Evolutionary conservation across 2,888 invertebrate genomes (phyloP), one percentile per base, ranked within the genome.

Genomic region (Microctonus brassicae): DNA sequence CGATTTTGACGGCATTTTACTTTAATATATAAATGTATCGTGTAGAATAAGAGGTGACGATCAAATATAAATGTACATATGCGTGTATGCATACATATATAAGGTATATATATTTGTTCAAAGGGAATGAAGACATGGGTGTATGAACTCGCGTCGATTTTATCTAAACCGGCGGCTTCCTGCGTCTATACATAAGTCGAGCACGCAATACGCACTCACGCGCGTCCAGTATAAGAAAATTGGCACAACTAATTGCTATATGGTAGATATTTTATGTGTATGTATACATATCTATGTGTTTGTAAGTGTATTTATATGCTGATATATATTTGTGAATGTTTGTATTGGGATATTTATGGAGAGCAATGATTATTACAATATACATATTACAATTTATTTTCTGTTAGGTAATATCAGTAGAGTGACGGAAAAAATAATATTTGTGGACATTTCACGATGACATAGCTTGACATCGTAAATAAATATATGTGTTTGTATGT

Each of bases 81-180:
- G 17, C 29, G 17, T 17, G 9, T 17, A 47, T 7, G 17, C 17
- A 1, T 17, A 17, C 47, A n/a, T 17, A 47, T 47, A n/a, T 47
- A 7, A 17, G 34, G 13, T 24, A 42, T 36, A n/a, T 24, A 42
- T 36, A n/a, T 57, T 33, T 67, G 22, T 36, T 52, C 69, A 65
- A 70, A 69, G 78, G 78, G 81, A 80, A 81, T 77, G 78, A 77
- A 77, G 75, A 78, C 75, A 73, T 77, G 79, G 79, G 69, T 70
- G 69, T 72, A 79, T 68, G 72, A 76, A 77, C 76, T 71, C 77
- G 76, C 80, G 77, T 67, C 69, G 77, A 86, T 86, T 79, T 83
- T 86, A 86, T 86, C 86, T 86, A 84, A 86, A 86, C 84, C 84
- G 84, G 79, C 82, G 79, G 82, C 82, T 86, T 86, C 86, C 86